Evolutionary conservation across 2,113 vertebrate genomes (phyloP), one percentile per base, ranked within the genome.

Genomic region (Triplophysa rosa): DNA sequence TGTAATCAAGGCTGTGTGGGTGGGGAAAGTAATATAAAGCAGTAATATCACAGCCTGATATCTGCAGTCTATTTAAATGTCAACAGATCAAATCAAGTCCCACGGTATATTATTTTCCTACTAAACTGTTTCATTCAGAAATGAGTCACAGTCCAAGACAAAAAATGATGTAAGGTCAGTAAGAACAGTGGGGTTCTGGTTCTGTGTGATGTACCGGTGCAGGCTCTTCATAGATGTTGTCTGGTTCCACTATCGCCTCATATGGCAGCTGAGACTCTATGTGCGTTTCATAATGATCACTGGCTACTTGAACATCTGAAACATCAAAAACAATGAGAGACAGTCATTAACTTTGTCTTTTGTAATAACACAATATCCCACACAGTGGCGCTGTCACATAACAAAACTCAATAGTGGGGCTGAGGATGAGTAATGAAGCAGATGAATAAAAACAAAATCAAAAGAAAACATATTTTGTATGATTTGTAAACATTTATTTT

Each of bases 211-310:
- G 64, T 21, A 97, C 97, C 95, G 91, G 83, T 2, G 91, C 80
- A 0, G 95, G 91, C 0, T 96, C 95, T 78, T 98, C 94, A 0
- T 94, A 92, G 80, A 93, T 23, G 17, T 73, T 72, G 0, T 87
- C 84, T 1, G 90, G 86, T 37, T 90, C 89, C 73, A 79, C 2
- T 61, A 86, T 87, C 12, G 86, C 16, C 3, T 88, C 67, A 11
- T 79, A 49, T 1, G 54, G 61, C 14, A 26, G 61, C 8, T 26
- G 29, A 4, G 62, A 23, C 24, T 59, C 21, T 23, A 66, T 40
- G 10, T 62, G 58, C 13, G 72, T 19, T 24, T 65, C 47, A 29
- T 56, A 66, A 47, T 81, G 23, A 67, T 63, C 33, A 16, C 40
- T 58, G 29, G 73, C 49, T 3, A 4, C 12, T 16, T 76, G 8